Conservation (phyloP, 1,140 invertebrate species). For the Oncopeltus fasciatus region DNA sequence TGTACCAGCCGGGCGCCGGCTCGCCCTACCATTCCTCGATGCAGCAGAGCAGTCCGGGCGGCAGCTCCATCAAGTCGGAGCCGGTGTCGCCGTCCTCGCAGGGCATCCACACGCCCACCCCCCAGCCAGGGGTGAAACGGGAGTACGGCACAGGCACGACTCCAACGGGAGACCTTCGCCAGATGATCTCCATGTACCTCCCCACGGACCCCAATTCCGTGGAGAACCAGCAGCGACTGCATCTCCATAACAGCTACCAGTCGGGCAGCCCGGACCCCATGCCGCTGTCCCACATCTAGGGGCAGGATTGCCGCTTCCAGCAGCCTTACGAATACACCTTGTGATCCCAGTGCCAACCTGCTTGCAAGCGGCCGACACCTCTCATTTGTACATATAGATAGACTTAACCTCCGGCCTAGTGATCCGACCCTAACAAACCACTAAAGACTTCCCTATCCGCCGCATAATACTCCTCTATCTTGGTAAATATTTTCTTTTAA, state of each 20-base stretch:
- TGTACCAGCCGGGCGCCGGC: constrained; percentile 35
- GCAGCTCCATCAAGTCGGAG: constrained; percentile 69
- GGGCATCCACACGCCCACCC: constrained; percentile 36
- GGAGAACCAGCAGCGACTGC: constrained; percentile 29
- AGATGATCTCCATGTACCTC: constrained; percentile 74
- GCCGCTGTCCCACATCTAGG: constrained; percentile 25
- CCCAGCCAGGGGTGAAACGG: constrained; percentile 26
- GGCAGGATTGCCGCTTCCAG: constrained; percentile 20
- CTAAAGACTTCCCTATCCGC: constrained; percentile 7
- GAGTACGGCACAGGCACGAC: constrained; percentile 30
- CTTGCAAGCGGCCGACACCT: constrained; percentile 13
- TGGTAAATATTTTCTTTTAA: constrained; percentile 13
- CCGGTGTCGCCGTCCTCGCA: constrained; percentile 51
- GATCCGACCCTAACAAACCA: constrained; percentile 14
- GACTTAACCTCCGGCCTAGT: constrained; percentile 5
- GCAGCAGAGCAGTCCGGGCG: constrained; percentile 60
- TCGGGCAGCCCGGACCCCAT: constrained; percentile 21
- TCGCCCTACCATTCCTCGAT: constrained; percentile 41
- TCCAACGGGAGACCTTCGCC: constrained; percentile 45
- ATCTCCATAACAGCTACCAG: constrained; percentile 17
- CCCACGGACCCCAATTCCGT: constrained; percentile 34
- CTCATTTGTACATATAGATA: constrained; percentile 4
- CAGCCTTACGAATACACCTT: constrained; percentile 20
- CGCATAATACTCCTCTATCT: not conserved
- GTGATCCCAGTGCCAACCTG: constrained; percentile 20